Evolutionary conservation across 1,140 invertebrate genomes (phyloP).

Genomic region (Nebria ingens): DNA sequence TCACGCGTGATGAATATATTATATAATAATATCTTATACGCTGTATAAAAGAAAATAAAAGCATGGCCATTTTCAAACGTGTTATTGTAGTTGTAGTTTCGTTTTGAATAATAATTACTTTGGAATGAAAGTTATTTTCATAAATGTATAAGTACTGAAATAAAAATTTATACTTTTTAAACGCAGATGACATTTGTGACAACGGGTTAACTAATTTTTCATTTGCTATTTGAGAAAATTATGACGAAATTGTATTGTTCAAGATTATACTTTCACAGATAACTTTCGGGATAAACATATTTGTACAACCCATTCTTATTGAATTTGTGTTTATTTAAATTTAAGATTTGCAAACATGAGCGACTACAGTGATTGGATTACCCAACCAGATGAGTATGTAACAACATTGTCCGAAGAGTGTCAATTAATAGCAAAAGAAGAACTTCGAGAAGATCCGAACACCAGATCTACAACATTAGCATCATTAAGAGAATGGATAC

Average conservation of each 20-base stretch:
- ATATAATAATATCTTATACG: neutral
- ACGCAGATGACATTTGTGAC: too few species aligned
- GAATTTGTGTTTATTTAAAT: neutral
- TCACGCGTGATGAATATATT: neutral
- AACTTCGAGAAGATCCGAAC: constrained; percentile 58
- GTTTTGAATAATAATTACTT: neutral
- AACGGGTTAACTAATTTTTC: too few species aligned
- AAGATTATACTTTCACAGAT: neutral
- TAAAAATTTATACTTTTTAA: neutral
- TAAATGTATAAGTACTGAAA: neutral
- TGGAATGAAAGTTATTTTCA: neutral
- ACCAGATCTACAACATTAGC: constrained; percentile 52
- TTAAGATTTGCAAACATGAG: constrained; percentile 14
- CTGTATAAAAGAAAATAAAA: too few species aligned
- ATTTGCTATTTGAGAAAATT: too few species aligned
- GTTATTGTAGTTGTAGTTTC: neutral
- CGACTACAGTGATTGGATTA: constrained; percentile 32
- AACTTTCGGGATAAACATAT: too few species aligned
- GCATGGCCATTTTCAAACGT: too few species aligned
- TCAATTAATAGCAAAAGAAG: constrained; percentile 50
- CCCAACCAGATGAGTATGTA: constrained; percentile 48
- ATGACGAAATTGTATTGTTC: neutral
- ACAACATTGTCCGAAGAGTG: constrained; percentile 48
- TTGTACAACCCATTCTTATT: too few species aligned
- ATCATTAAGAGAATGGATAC: constrained; percentile 59